Conservation (phyloP, 2,888 invertebrate species). For the Arrhopalites spinosus region DNA sequence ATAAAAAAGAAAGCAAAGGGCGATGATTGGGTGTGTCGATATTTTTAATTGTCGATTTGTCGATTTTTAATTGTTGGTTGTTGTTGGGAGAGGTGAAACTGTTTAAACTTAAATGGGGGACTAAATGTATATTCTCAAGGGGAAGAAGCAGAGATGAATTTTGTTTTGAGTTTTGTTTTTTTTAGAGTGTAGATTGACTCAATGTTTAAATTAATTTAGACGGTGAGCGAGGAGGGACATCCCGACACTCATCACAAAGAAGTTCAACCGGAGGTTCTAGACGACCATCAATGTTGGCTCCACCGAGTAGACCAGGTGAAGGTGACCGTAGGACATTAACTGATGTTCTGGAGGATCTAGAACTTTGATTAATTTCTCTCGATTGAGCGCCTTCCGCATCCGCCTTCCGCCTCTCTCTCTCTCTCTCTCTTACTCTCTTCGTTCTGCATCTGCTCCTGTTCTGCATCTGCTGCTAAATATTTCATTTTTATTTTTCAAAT, state of each 20-base stretch:
- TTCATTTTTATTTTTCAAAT: constrained; percentile 4
- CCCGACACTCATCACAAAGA: constrained; percentile 52
- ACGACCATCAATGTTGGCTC: constrained; percentile 51
- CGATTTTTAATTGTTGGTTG: too few relatives aligned
- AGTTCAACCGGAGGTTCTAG: constrained; percentile 51
- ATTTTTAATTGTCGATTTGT: too few relatives aligned
- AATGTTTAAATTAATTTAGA: constrained; percentile 25
- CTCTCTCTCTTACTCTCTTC: background rate
- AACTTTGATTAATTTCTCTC: constrained; percentile 25
- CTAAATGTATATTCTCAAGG: too few relatives aligned
- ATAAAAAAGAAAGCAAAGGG: background rate
- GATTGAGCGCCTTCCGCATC: constrained; percentile 23
- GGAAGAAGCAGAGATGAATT: too few relatives aligned
- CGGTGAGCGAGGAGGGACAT: constrained; percentile 46
- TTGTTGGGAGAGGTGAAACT: too few relatives aligned
- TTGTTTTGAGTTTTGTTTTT: background rate
- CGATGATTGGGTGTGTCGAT: background rate
- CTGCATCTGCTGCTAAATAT: constrained; percentile 16
- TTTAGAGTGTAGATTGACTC: background rate
- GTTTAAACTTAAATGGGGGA: too few relatives aligned
- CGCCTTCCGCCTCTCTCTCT: constrained; percentile 8
- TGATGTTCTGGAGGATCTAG: constrained; percentile 40
- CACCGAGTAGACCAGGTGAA: constrained; percentile 54
- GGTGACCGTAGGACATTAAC: constrained; percentile 36
- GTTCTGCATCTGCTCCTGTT: constrained; percentile 26